Evolutionary conservation across 2,888 invertebrate species (phyloP), one percentile per base, ranked within the genome.

Genomic region (Nomada lathburiana): DNA sequence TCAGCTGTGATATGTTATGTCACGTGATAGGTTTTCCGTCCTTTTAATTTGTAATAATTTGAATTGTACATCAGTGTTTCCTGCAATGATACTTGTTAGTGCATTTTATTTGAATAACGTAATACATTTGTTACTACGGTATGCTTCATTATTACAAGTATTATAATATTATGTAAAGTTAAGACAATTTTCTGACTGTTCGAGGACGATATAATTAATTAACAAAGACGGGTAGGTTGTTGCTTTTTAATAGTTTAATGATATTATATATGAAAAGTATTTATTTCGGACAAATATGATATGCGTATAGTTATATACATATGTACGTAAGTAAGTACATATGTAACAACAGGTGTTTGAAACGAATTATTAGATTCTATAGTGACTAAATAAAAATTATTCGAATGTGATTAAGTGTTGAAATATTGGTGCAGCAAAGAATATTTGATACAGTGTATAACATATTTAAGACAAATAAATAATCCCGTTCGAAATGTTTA

Each of bases 21-120:
- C 80, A 80, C 80, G 80, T 79, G 80, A 64, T 47, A 29, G 11
- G 10, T 44, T 42, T 26, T 73, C 36, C 59, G 20, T 73, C 68
- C 59, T 68, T 80, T 79, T 79, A 73, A 80, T 73, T 79, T 67
- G 29, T 79, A 59, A 68, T 53, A 59, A 73, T 80, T 80, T 64
- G 59, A 80, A 80, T 67, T 20, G 44, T n/a, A 29, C 16, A 7
- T 11, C 9, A 5, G 23, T 59, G 16, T 36, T 20, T 11, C 11
- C 18, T 10, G 18, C 20, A 53, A 20, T 74, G 69, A 72, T 59
- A 65, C 29, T 68, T 23, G 10, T 47, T 53, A 44, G 2, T 52
- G 11, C n/a, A 64, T 70, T 47, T n/a, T 23, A 59, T 29, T 13
- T 18, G n/a, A 44, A 57, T 57, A 59, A 5, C 26, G 55, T 26